Evolutionary conservation across 2,888 invertebrate genomes (phyloP).

Genomic region (Brenthis hecate): DNA sequence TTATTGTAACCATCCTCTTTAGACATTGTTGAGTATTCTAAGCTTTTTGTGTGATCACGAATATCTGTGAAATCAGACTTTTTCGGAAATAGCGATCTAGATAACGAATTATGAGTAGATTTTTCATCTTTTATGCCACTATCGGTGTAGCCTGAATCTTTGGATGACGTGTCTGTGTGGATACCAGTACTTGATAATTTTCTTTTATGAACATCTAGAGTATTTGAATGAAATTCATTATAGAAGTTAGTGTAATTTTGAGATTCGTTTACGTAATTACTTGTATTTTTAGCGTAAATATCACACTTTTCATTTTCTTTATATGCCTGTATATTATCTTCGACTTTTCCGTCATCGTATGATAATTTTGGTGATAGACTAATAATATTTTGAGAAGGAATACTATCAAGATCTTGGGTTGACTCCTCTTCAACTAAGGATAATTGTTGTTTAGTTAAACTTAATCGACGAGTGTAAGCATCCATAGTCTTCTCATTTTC

Average conservation of each 20-base stretch:
- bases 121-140: conserved; percentile 67
- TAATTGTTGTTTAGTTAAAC: conserved; percentile 68
- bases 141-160: conserved; percentile 75
- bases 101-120: conserved; percentile 60
- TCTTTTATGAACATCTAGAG: conserved; percentile 51
- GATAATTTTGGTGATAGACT: conserved; percentile 63
- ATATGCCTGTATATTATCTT: conserved; percentile 19
- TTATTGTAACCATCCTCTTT: conserved; percentile 57
- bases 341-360: conserved; percentile 14
- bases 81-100: conserved; percentile 55
- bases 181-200: conserved; percentile 63
- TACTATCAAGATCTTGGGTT: conserved; percentile 73
- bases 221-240: conserved; percentile 61
- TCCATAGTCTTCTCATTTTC: conserved; percentile 64
- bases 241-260: conserved; percentile 69
- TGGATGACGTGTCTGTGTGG: conserved; percentile 70
- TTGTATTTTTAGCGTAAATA: conserved; percentile 38
- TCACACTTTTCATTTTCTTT: conserved; percentile 33
- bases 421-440: conserved; percentile 80
- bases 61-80: conserved; percentile 55
- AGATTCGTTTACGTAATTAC: conserved; percentile 51
- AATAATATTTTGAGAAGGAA: conserved; percentile 63
- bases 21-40: conserved; percentile 58
- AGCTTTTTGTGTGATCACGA: conserved; percentile 56
- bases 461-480: conserved; percentile 59